Conservation (phyloP, 2,797 vertebrate species). For the Oryzias sinensis region DNA sequence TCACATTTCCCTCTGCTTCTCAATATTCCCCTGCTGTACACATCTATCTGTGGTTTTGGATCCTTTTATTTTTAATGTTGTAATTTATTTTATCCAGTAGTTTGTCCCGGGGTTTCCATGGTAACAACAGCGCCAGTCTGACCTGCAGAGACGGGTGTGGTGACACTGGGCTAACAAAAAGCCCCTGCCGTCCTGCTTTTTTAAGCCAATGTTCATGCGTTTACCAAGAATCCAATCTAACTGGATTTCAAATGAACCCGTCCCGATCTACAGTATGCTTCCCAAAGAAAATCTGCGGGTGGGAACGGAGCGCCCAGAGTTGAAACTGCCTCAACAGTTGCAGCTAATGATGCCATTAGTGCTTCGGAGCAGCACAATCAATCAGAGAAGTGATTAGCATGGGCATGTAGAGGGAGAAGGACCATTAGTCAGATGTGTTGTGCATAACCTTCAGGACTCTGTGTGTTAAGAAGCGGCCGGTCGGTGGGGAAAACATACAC, state of each 20-base stretch:
- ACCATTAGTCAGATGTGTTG: conserved; percentile 69
- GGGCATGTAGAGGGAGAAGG: conserved; percentile 63
- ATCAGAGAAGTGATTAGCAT: conserved; percentile 76
- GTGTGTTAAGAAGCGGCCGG: background rate
- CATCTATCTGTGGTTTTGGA: too few relatives aligned
- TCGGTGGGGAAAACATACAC: conserved; percentile 18
- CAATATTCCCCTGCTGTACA: too few relatives aligned
- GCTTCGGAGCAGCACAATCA: conserved; percentile 62
- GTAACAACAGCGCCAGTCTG: conserved; percentile 28
- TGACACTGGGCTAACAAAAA: conserved; percentile 12
- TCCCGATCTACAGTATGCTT: conserved; percentile 17
- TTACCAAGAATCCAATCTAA: conserved; percentile 35
- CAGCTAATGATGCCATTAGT: conserved; percentile 76
- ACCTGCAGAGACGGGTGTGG: conserved; percentile 5
- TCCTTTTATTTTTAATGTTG: too few relatives aligned
- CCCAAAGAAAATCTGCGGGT: conserved; percentile 32
- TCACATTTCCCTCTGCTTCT: too few relatives aligned
- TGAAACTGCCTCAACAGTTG: conserved; percentile 57
- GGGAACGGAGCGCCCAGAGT: conserved; percentile 54
- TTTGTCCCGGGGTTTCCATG: conserved; percentile 34
- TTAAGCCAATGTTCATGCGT: conserved; percentile 10
- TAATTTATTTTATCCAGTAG: too few relatives aligned
- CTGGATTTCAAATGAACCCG: conserved; percentile 44
- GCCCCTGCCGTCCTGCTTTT: background rate
- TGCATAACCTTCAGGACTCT: conserved; percentile 61